Base-by-base conservation (phyloP, 2,113 vertebrate species). In the Melanostigma gelatinosum region DNA sequence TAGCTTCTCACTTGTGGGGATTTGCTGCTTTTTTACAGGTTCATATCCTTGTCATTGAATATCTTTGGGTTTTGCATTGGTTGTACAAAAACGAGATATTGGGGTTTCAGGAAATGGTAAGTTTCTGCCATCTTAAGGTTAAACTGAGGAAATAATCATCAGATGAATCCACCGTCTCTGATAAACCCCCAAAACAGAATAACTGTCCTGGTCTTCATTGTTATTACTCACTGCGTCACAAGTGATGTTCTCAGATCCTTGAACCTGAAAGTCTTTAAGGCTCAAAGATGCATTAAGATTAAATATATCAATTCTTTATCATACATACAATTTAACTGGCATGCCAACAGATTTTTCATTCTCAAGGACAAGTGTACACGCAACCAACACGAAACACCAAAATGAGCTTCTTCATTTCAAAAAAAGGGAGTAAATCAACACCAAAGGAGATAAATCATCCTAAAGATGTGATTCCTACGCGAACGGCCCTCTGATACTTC, bases 381-480 rank as follows among this genome's bases (percentile, higher is more conserved):
- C 40, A 34, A 8, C 42, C 27, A 48, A 12, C 46, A 72, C 38
- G 27, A 6, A 18, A 29, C 18, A 57, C 32, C 36, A 22, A 65
- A 67, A 82, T 29, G 15, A 32, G 3, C 42, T 48, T 18, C 16
- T 34, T 75, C 7, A 69, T 80, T 83, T 67, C 72, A 24, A 13
- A 88, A 88, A 77, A 57, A 8, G 54, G 24, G 57, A 69, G 9
- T 52, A 54, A 80, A 78, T 27, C 16, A 48, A 24, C 29, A 61
- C 6, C 64, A 72, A 38, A 62, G 62, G 61, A 83, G 75, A 82
- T 54, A 78, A 72, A 72, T 78, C 38, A 27, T 48, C 16, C 64
- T 73, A 48, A 75, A 71, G 77, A 75, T 71, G 36, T 62, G 13
- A 65, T 63, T 73, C 67, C 38, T 62, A 55, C 68, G 79, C 66